Percentiles rank a stretch among this genome's conserved stretches.
phyloP scores from a whole-genome alignment of 2,797 vertebrate species.

The Prionace glauca region DNA sequence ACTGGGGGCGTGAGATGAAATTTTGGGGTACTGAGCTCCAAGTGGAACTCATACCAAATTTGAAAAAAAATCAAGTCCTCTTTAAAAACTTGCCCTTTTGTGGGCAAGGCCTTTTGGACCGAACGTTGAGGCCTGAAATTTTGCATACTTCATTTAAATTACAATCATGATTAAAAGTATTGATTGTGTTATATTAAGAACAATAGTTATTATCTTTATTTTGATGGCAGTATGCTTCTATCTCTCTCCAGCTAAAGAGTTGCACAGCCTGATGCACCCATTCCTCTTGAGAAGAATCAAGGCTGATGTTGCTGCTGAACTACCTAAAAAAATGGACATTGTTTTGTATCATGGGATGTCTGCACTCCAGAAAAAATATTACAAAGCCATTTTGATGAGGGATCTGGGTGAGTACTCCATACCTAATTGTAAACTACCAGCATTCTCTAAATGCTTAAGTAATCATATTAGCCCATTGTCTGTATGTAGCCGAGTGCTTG shows the following conservation, averaged over 20 bases:
- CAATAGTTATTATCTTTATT: not conserved
- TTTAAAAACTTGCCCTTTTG: not conserved
- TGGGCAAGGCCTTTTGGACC: not conserved
- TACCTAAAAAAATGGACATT: conserved; percentile 80
- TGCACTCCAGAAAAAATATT: conserved; percentile 79
- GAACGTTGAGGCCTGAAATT: not conserved
- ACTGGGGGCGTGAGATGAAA: no score
- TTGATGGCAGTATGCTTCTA: not conserved
- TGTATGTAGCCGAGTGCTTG: not conserved
- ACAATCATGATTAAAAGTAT: not conserved
- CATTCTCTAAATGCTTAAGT: not conserved
- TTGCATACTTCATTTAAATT: not conserved
- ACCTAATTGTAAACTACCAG: not conserved
- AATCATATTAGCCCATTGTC: not conserved
- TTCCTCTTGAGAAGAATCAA: conserved; percentile 85
- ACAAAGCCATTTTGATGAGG: conserved; percentile 79
- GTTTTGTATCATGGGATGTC: conserved; percentile 87
- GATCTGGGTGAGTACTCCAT: conserved; percentile 65
- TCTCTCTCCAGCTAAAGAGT: conserved; percentile 62
- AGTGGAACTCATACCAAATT: not conserved
- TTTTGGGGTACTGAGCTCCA: not conserved
- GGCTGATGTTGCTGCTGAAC: conserved; percentile 72
- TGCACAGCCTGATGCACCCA: conserved; percentile 75
- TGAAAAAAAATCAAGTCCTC: not conserved
- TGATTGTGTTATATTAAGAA: not conserved